These are phyloP conservation scores for Equus quagga DNA, from an alignment of 2,113 vertebrate species.

Conservation along the genomic window DNA sequence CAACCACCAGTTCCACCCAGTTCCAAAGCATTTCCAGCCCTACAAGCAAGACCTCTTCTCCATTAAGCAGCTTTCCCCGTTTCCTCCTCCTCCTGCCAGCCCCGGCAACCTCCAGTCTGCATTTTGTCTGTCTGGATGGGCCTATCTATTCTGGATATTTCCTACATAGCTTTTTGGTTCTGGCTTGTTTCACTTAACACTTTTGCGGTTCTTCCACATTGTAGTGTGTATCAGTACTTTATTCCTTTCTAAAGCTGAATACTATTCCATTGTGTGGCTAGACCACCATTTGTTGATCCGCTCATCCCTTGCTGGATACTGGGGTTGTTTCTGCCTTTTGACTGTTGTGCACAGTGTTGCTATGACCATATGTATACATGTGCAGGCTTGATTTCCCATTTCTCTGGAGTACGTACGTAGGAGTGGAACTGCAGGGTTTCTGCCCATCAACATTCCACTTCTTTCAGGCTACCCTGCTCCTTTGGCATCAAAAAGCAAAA, in stretches of 20 bases:
- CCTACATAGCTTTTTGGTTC: neutral
- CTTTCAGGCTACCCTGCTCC: neutral
- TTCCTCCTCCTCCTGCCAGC: too few relatives aligned
- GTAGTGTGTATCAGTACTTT: fast-evolving
- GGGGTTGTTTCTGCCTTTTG: neutral
- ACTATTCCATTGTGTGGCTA: fast-evolving
- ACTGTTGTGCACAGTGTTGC: neutral
- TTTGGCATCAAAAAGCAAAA: neutral
- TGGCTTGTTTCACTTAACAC: neutral
- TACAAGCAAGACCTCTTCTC: neutral
- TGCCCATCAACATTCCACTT: neutral
- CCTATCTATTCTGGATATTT: neutral
- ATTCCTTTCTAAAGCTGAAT: neutral
- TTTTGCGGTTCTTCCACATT: fast-evolving
- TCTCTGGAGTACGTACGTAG: neutral
- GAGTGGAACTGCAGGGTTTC: neutral
- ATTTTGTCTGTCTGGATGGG: neutral
- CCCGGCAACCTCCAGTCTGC: neutral
- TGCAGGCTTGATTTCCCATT: neutral
- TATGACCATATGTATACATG: fast-evolving
- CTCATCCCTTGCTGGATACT: too few relatives aligned
- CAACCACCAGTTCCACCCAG: too few relatives aligned
- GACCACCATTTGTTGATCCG: fast-evolving
- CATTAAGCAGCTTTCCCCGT: too few relatives aligned
- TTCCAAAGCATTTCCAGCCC: too few relatives aligned